Conservation (phyloP, 2,888 invertebrate species). For the Watsonalla binaria region DNA sequence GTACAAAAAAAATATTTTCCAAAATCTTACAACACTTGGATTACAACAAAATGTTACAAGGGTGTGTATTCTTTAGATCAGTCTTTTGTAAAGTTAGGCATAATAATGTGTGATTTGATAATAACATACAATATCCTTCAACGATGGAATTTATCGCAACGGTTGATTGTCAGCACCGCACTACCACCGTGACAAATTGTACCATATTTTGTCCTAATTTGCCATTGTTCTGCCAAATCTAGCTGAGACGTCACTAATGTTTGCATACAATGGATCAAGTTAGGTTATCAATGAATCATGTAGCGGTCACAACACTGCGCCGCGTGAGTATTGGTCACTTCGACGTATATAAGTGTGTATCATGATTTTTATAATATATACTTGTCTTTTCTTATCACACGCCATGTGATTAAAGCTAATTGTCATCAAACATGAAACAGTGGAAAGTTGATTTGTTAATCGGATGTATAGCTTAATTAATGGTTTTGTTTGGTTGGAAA, state of each 20-base stretch:
- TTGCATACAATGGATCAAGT: constrained; percentile 37
- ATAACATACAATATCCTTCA: neutral
- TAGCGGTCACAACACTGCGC: constrained; percentile 5
- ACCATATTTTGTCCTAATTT: constrained; percentile 30
- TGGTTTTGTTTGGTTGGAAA: no score
- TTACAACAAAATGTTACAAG: no score
- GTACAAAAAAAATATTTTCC: no score
- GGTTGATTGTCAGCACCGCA: constrained; percentile 24
- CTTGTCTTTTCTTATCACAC: no score
- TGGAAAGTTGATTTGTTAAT: no score
- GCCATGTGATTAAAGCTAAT: no score
- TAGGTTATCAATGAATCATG: constrained; percentile 25
- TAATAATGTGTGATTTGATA: no score
- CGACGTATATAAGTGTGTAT: neutral
- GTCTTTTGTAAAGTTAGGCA: no score
- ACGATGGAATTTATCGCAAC: constrained; percentile 11
- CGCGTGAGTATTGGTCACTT: constrained; percentile 3
- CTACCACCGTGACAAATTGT: constrained; percentile 18
- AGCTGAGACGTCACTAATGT: constrained; percentile 22
- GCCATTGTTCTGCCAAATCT: constrained; percentile 34
- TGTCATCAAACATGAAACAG: no score
- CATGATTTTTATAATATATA: neutral
- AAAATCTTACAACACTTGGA: no score
- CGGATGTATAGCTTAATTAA: no score
- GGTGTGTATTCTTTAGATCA: no score